Evolutionary conservation across 2,797 vertebrate genomes (phyloP).

Genomic region (Hydrolagus colliei): DNA sequence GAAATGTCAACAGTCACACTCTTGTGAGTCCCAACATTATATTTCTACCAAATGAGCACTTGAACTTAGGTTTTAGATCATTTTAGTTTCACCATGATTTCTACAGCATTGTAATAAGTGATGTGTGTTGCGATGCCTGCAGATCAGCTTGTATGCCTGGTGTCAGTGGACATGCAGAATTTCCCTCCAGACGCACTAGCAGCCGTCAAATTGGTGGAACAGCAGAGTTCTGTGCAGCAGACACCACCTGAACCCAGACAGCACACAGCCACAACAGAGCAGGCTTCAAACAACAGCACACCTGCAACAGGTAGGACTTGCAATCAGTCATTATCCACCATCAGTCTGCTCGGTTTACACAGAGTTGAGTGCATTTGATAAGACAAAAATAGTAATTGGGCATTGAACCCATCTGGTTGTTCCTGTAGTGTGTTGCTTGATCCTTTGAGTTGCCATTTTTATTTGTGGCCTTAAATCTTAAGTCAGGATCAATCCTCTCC

Average conservation of each 20-base stretch:
- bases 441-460: not conserved
- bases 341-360: not conserved
- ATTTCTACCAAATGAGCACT: not conserved
- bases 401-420: not conserved
- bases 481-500: too few species aligned
- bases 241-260: constrained; percentile 6
- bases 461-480: too few species aligned
- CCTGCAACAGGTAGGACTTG: constrained; percentile 24
- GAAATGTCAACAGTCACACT: too few species aligned
- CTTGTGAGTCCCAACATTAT: not conserved
- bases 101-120: not conserved
- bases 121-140: not conserved
- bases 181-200: constrained; percentile 28
- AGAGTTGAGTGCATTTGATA: not conserved
- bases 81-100: not conserved
- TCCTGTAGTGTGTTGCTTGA: not conserved
- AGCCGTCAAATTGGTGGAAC: constrained; percentile 30
- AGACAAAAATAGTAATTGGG: not conserved
- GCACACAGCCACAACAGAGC: not conserved
- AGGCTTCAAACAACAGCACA: constrained; percentile 3
- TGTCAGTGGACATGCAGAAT: constrained; percentile 31
- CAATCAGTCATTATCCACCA: not conserved
- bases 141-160: constrained; percentile 32
- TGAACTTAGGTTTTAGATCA: not conserved
- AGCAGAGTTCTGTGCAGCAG: not conserved